Evolutionary conservation across 2,113 vertebrate genomes (phyloP), one percentile per base, ranked within the genome.

Genomic region (Castor canadensis): DNA sequence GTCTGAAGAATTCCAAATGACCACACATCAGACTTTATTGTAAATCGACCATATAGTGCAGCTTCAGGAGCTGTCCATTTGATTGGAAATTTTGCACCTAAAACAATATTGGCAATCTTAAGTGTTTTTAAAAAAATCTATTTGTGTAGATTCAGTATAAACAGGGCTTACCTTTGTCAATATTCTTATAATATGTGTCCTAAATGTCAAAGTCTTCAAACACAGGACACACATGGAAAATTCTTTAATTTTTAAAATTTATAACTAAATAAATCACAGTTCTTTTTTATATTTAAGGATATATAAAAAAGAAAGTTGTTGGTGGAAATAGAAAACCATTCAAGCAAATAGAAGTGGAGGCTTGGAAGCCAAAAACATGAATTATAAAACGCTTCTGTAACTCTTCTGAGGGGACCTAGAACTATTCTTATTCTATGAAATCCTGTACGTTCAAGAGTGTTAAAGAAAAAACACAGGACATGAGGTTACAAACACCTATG

Each of bases 11-110:
- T 99, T 95, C 99, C 99, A 96, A 99, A 99, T 71, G 99, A 99
- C 99, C 99, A 99, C 28, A 99, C 99, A 72, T 99, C 99, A 0
- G 99, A 99, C 97, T 99, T 99, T 98, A 99, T 99, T 96, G 99
- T 99, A 98, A 99, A 99, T 95, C 99, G 99, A 67, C 99, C 99
- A 49, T 99, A 99, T 76, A 99, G 96, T 0, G 99, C 99, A 72
- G 99, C 99, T 94, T 99, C 99, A 0, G 99, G 99, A 69, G 99
- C 99, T 0, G 99, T 99, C 99, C 99, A 99, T 96, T 99, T 99
- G 97, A 99, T 99, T 69, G 99, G 99, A 97, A 99, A 99, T 97
- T 99, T 99, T 96, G 99, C 99, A 97, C 99, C 99, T 99, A 96
- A 19, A 97, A 97, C 43, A 95, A 82, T 79, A 47, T 54, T 83